Conservation (phyloP, 2,888 invertebrate species). For the Caenorhabditis japonica region DNA sequence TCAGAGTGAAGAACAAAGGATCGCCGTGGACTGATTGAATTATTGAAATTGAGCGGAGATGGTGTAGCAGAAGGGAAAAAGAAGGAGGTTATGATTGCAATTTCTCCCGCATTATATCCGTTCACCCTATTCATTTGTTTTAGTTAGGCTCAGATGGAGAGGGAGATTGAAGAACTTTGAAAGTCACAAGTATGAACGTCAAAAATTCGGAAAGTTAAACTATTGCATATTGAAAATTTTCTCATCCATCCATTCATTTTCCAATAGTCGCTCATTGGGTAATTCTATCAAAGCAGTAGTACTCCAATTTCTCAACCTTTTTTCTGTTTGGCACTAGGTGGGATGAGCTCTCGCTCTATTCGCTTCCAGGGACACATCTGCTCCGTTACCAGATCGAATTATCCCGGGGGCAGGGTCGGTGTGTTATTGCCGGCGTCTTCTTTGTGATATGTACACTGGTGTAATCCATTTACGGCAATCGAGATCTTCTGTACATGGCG, state of each 20-base stretch:
- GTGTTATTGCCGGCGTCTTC: slow-evolving; percentile 62
- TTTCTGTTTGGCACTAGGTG: slow-evolving; percentile 32
- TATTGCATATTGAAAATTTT: no score
- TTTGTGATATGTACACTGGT: slow-evolving; percentile 62
- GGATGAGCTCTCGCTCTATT: slow-evolving; percentile 48
- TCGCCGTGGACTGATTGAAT: slow-evolving; percentile 48
- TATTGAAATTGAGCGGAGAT: slow-evolving; percentile 50
- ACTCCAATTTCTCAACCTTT: neutral
- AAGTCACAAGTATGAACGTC: no score
- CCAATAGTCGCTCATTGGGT: no score
- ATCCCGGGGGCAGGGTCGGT: slow-evolving; percentile 28
- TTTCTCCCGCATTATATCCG: slow-evolving; percentile 24
- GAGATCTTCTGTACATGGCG: slow-evolving; percentile 29
- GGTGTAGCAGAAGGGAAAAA: slow-evolving; percentile 15
- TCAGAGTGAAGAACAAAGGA: slow-evolving; percentile 49
- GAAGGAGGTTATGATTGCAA: slow-evolving; percentile 41
- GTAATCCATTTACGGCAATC: slow-evolving; percentile 64
- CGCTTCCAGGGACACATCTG: slow-evolving; percentile 57
- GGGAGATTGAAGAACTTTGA: no score
- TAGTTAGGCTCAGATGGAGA: no score
- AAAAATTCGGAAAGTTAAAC: no score
- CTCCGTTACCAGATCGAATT: slow-evolving; percentile 61
- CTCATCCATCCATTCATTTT: no score
- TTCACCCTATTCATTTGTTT: slow-evolving; percentile 6
- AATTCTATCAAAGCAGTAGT: no score